Evolutionary conservation across 2,113 vertebrate species (phyloP).

Genomic region (Protobothrops flavoviridis): DNA sequence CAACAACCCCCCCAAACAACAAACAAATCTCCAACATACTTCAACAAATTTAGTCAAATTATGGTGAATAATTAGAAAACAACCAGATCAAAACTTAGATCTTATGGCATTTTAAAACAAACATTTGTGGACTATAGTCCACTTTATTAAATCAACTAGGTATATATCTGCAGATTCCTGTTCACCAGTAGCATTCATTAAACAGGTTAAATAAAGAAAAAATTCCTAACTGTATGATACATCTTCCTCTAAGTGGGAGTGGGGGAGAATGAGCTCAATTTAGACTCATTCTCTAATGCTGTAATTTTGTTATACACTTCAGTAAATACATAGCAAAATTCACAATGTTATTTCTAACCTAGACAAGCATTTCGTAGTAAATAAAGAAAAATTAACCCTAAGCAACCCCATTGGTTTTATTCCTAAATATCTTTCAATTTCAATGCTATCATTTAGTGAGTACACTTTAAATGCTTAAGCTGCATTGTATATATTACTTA

Average conservation of each 20-base stretch:
- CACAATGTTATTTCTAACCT: not conserved
- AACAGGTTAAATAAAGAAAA: not conserved
- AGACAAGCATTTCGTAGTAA: too few species aligned
- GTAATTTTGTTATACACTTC: not conserved
- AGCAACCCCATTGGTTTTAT: not conserved
- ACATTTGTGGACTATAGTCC: not conserved
- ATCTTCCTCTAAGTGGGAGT: not conserved
- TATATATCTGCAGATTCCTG: not conserved
- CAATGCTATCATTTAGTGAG: not conserved
- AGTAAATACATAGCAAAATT: not conserved
- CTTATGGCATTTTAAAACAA: not conserved
- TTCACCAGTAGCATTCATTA: not conserved
- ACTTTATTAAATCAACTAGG: not conserved
- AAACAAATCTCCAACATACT: not conserved
- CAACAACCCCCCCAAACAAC: not conserved
- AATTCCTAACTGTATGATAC: not conserved
- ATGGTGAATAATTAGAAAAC: not conserved
- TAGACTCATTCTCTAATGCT: not conserved
- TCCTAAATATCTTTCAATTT: not conserved
- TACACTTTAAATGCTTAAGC: not conserved
- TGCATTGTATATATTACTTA: not conserved
- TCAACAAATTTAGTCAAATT: not conserved
- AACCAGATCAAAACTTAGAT: not conserved
- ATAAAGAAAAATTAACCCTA: not conserved
- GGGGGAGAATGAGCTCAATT: not conserved